Evolutionary conservation across 2,113 vertebrate species (phyloP), one percentile per base, ranked within the genome.

Genomic region (Microcebus lehilahytsara): DNA sequence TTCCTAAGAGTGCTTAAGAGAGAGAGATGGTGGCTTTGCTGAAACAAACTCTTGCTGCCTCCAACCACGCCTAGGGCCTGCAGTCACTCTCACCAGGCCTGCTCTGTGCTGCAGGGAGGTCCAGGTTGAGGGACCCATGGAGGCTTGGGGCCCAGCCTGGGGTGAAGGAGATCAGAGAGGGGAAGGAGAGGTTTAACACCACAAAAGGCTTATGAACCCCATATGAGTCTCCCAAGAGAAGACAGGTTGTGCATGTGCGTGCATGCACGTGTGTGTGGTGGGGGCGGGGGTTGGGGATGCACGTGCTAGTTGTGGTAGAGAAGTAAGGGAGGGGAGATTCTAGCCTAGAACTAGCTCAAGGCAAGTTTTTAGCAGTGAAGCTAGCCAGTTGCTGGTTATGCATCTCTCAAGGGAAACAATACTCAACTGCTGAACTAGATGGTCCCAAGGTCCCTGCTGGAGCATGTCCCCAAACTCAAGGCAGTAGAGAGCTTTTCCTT

Each of bases 41-140:
- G 62, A 93, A 96, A 90, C 56, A 91, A 91, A 78, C 53, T 71
- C 77, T 83, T 56, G 32, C 22, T 93, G 90, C 34, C 71, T 79
- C 56, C 32, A 88, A 22, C 9, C 16, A 72, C 20, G 64, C 25
- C 46, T 49, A 66, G 25, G 19, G n/a, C 58, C 78, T 75, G 34
- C 25, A 88, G 40, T 84, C 46, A 71, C 69, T 72, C 30, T 79
- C 13, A 67, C 27, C 2, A 75, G 56, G 64, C 60, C 42, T 93
- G 91, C 37, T 93, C 58, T 79, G 23, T 71, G 12, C 1, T 91
- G 49, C 62, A 67, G 22, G 42, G n/a, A 60, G 49, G 23, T 60
- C 27, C 37, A 72, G 40, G 30, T 2, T 66, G 60, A 95, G 69
- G 20, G 67, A 6, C 27, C 16, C 30, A n/a, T 71, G 67, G 49